Conservation (phyloP, 2,797 vertebrate genomes). For the Mormyrus hasselquistii region DNA sequence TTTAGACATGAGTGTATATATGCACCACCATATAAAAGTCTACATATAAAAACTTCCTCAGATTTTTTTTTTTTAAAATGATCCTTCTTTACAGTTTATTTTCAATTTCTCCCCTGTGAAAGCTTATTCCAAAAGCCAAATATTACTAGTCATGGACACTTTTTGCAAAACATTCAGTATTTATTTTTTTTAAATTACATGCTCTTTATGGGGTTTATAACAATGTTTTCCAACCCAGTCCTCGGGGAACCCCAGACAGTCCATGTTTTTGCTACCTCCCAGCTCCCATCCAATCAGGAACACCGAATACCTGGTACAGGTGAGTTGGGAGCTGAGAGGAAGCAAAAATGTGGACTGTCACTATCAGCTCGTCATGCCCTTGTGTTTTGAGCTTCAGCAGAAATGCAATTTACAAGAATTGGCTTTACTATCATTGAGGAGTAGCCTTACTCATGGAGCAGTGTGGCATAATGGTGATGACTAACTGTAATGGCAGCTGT, state of each 20-base stretch:
- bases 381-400: neutral
- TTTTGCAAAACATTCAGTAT: neutral
- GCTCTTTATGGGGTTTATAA: neutral
- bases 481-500: neutral
- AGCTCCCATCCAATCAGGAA: no score
- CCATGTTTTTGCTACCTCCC: neutral
- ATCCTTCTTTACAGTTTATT: neutral
- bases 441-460: neutral
- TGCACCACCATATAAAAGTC: neutral
- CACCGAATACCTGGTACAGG: no score
- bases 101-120: neutral
- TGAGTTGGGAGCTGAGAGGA: no score
- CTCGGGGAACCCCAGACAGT: neutral
- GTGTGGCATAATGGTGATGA: constrained; percentile 2
- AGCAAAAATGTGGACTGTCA: neutral
- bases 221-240: neutral
- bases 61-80: neutral
- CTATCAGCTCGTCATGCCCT: neutral
- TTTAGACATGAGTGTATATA: neutral
- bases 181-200: neutral
- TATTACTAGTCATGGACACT: neutral
- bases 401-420: neutral
- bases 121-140: neutral
- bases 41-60: neutral
- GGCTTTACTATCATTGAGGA: neutral